These are phyloP conservation scores for Rhinichthys osculus DNA, from an alignment of 2,797 vertebrate species.

Conservation along the genomic window DNA sequence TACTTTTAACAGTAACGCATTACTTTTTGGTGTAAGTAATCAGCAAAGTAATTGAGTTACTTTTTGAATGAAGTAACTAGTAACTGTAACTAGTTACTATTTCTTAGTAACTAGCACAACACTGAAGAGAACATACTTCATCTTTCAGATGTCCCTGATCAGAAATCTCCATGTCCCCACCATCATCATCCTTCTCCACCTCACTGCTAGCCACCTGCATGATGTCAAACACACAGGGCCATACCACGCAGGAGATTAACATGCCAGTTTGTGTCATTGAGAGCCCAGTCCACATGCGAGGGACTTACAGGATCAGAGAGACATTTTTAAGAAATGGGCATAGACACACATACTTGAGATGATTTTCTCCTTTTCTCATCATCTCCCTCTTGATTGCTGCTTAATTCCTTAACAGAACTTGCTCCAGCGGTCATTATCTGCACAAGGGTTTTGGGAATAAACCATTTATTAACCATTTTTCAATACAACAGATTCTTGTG, in stretches of 20 bases:
- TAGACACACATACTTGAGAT: conserved; percentile 66
- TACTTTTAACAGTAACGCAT: too few relatives aligned
- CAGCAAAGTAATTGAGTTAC: too few relatives aligned
- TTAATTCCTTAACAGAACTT: conserved; percentile 71
- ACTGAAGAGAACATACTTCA: conserved; percentile 64
- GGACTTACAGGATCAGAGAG: background rate
- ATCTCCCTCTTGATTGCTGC: conserved; percentile 71
- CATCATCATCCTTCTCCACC: conserved; percentile 67
- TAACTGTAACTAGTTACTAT: too few relatives aligned
- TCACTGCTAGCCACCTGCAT: conserved; percentile 8
- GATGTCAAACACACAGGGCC: background rate
- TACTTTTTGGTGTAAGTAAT: too few relatives aligned
- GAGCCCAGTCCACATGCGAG: background rate
- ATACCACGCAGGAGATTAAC: background rate
- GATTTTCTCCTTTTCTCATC: conserved; percentile 70
- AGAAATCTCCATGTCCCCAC: conserved; percentile 77
- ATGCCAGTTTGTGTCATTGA: background rate
- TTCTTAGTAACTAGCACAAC: too few relatives aligned
- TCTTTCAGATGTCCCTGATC: conserved; percentile 61
- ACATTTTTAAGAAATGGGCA: background rate
- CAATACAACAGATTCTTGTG: background rate
- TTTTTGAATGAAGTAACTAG: too few relatives aligned
- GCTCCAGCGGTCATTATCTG: conserved; percentile 44
- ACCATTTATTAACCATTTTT: background rate
- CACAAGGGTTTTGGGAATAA: background rate